Evolutionary conservation across 2,113 vertebrate species (phyloP).

Genomic region (Scortum barcoo): DNA sequence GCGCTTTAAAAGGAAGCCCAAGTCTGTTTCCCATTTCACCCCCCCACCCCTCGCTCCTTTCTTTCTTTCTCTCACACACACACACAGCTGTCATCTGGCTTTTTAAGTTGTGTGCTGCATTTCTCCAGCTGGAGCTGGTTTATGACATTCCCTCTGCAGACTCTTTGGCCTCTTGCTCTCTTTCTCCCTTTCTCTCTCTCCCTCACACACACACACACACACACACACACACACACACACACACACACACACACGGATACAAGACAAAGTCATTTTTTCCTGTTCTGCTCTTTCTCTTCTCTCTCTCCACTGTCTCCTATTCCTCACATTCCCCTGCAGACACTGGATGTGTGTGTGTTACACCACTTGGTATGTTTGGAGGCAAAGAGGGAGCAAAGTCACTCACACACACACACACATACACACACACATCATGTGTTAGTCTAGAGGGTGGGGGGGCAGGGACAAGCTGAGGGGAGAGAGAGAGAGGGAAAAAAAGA

Average conservation of each 20-base stretch:
- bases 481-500: conserved; percentile 44
- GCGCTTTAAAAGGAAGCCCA: conserved; percentile 88
- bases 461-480: conserved; percentile 1
- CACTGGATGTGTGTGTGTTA: conserved; percentile 66
- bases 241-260: conserved; percentile 33
- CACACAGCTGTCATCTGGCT: conserved; percentile 92
- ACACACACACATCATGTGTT: conserved; percentile 73
- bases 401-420: conserved; percentile 35
- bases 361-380: conserved; percentile 68
- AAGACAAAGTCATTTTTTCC: conserved; percentile 75
- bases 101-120: conserved; percentile 89
- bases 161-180: conserved; percentile 83
- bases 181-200: conserved; percentile 52
- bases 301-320: conserved; percentile 71
- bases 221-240: conserved; percentile 12
- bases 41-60: conserved; percentile 56
- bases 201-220: conserved; percentile 8
- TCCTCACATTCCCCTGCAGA: conserved; percentile 74
- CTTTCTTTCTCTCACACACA: conserved; percentile 73
- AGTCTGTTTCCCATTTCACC: conserved; percentile 90
- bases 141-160: conserved; percentile 91
- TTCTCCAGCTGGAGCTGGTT: conserved; percentile 92
- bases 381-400: conserved; percentile 64
- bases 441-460: conserved; percentile 43
- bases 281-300: conserved; percentile 76